phyloP scores from a whole-genome alignment of 2,113 vertebrate species.

The Leucopsar rothschildi region DNA sequence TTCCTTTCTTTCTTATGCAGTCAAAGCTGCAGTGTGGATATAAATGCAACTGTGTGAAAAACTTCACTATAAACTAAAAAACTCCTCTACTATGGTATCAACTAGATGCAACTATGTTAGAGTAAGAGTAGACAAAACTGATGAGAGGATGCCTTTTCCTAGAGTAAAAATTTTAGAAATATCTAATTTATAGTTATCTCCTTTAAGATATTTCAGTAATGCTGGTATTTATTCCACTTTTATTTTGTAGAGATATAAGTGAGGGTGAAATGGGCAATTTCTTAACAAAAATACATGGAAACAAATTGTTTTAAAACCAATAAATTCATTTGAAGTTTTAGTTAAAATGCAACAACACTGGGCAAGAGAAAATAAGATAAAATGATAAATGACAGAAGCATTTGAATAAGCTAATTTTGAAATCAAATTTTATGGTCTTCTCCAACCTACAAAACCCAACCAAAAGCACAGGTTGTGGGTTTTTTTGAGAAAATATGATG shows the following conservation, averaged over 20 bases:
- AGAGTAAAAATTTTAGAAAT: background rate
- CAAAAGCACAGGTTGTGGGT: background rate
- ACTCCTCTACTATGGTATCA: fast-evolving
- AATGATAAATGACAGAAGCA: background rate
- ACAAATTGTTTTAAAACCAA: background rate
- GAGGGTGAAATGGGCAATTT: background rate
- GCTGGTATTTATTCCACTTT: background rate
- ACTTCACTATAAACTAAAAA: background rate
- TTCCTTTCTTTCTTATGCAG: background rate
- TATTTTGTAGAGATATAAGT: background rate
- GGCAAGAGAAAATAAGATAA: background rate
- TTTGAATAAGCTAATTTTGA: background rate
- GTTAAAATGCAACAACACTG: background rate
- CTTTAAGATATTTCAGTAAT: background rate
- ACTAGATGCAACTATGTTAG: background rate
- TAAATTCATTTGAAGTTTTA: background rate
- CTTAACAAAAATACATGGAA: background rate
- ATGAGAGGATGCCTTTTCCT: background rate
- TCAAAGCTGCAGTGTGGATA: background rate
- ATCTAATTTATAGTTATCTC: background rate
- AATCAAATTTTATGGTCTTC: background rate
- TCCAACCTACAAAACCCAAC: background rate
- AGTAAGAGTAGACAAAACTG: background rate
- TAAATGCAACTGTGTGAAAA: background rate
- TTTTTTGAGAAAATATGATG: background rate